phyloP scores from a whole-genome alignment of 2,888 invertebrate species.

The Apamea sordens region DNA sequence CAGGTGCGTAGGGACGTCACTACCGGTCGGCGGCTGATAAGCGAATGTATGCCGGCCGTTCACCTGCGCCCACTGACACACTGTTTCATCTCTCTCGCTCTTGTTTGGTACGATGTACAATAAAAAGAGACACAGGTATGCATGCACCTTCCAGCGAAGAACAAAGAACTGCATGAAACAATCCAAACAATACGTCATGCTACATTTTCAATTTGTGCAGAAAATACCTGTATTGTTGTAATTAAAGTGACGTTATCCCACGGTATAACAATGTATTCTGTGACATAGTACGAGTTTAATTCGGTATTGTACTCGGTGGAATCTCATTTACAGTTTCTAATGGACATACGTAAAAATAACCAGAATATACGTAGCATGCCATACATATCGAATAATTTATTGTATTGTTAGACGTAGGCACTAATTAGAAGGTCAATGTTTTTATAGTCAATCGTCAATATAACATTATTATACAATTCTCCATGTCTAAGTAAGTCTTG shows the following conservation, averaged over 20 bases:
- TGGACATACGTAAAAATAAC: slow-evolving; percentile 57
- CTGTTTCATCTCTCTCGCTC: slow-evolving; percentile 78
- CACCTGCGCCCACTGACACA: slow-evolving; percentile 88
- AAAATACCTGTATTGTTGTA: slow-evolving; percentile 77
- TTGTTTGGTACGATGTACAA: slow-evolving; percentile 53
- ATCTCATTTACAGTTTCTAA: slow-evolving; percentile 60
- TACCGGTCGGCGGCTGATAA: slow-evolving; percentile 86
- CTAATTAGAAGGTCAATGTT: slow-evolving; percentile 56
- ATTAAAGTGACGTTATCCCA: slow-evolving; percentile 76
- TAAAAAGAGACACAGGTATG: slow-evolving; percentile 70
- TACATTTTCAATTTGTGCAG: slow-evolving; percentile 81
- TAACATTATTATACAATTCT: slow-evolving; percentile 20
- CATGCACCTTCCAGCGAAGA: slow-evolving; percentile 63
- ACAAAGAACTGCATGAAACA: slow-evolving; percentile 76
- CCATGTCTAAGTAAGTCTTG: slow-evolving; percentile 6
- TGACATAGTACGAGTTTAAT: slow-evolving; percentile 64
- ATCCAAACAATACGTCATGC: slow-evolving; percentile 78
- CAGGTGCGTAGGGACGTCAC: slow-evolving; percentile 84
- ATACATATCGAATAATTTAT: slow-evolving; percentile 47
- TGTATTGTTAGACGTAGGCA: slow-evolving; percentile 39
- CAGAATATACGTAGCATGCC: slow-evolving; percentile 45
- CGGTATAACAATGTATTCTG: slow-evolving; percentile 66
- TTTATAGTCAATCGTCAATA: slow-evolving; percentile 29
- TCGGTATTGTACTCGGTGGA: slow-evolving; percentile 63
- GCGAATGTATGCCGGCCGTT: slow-evolving; percentile 89